Evolutionary conservation across 2,797 vertebrate species (phyloP).

Genomic region (Vespertilio murinus): DNA sequence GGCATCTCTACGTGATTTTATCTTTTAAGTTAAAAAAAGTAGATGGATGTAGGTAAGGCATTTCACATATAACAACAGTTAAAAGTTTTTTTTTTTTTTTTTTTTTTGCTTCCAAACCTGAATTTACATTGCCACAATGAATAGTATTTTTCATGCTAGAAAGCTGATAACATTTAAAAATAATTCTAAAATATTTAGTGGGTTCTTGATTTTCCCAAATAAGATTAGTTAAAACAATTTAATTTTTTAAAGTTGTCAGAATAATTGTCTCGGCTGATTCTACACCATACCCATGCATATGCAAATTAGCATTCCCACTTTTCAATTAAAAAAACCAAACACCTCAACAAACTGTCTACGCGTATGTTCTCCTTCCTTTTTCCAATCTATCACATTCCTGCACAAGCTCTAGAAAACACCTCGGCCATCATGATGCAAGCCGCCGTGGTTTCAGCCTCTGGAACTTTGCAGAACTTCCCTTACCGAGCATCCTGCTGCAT

Average conservation of each 20-base stretch:
- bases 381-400: background rate
- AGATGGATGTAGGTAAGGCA: background rate
- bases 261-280: constrained; percentile 19
- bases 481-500: background rate
- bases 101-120: constrained; percentile 48
- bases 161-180: constrained; percentile 1
- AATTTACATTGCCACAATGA: background rate
- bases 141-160: constrained; percentile 19
- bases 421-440: constrained; percentile 47
- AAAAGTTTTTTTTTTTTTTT: constrained; percentile 58
- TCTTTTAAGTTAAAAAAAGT: background rate
- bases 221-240: constrained; percentile 50
- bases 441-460: constrained; percentile 49
- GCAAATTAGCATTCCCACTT: constrained; percentile 25
- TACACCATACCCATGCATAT: background rate
- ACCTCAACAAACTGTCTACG: constrained; percentile 40
- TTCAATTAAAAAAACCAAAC: constrained; percentile 4
- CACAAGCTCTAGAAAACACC: background rate
- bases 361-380: background rate
- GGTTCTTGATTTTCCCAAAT: background rate
- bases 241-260: background rate
- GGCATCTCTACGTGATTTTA: background rate
- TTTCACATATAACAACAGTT: background rate
- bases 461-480: constrained; percentile 77
- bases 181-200: background rate